These are phyloP conservation scores for Lasioglossum zephyrum DNA, from an alignment of 2,888 invertebrate species.

Conservation along the genomic window DNA sequence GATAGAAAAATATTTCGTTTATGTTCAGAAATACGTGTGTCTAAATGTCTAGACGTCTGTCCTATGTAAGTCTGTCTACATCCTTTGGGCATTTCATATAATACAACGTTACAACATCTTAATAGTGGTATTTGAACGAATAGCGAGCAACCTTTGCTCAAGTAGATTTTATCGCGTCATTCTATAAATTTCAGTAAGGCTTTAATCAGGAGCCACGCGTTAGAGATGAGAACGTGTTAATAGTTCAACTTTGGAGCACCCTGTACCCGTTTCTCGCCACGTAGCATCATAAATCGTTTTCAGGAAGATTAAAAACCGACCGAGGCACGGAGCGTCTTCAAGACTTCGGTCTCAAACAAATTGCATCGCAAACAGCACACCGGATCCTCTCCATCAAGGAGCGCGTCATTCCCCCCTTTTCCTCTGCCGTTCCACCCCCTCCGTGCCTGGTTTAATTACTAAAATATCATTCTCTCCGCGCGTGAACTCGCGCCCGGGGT, in stretches of 20 bases:
- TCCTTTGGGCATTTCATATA: too few species aligned
- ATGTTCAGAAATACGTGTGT: too few species aligned
- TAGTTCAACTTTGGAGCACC: neutral
- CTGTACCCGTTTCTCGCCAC: neutral
- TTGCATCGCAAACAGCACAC: slow-evolving; percentile 15
- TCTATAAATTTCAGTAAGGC: neutral
- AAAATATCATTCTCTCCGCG: slow-evolving; percentile 7
- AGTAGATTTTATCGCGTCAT: too few species aligned
- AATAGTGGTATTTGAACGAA: neutral
- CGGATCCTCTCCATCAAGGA: slow-evolving; percentile 2
- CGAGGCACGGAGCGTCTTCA: slow-evolving; percentile 1
- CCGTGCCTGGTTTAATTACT: slow-evolving; percentile 39
- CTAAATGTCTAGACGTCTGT: too few species aligned
- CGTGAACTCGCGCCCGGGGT: neutral
- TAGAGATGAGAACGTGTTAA: neutral
- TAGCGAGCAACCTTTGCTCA: neutral
- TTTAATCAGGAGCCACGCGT: neutral
- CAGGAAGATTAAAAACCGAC: slow-evolving; percentile 27
- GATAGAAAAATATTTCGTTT: too few species aligned
- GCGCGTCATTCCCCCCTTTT: neutral
- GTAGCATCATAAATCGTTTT: neutral
- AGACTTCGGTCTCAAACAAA: neutral
- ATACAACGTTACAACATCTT: too few species aligned
- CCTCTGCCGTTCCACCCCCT: neutral
- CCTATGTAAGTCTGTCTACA: too few species aligned